phyloP scores from a whole-genome alignment of 2,888 invertebrate genomes.

The Sphaerophoria taeniata region DNA sequence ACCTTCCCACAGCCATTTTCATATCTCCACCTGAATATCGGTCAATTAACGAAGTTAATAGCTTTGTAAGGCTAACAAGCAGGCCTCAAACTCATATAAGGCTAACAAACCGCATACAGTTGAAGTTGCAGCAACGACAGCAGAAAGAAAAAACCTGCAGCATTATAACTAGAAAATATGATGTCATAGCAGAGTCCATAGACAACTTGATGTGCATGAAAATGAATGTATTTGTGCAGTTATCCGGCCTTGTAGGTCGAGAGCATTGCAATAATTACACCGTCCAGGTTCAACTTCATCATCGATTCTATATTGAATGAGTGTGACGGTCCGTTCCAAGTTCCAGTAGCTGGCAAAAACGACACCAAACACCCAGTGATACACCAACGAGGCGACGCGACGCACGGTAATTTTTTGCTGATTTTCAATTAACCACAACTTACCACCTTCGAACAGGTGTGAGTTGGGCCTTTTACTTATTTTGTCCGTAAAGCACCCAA shows the following conservation, averaged over 20 bases:
- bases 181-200: conserved; percentile 58
- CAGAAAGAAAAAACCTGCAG: conserved; percentile 11
- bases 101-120: conserved; percentile 39
- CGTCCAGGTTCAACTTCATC: conserved; percentile 53
- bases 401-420: conserved; percentile 28
- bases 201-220: conserved; percentile 37
- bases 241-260: conserved; percentile 63
- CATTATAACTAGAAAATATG: conserved; percentile 58
- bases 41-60: conserved; percentile 69
- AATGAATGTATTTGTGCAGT: background rate
- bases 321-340: conserved; percentile 47
- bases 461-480: conserved; percentile 41
- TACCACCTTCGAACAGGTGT: conserved; percentile 55
- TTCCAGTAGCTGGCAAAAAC: conserved; percentile 52
- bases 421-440: conserved; percentile 68
- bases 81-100: conserved; percentile 17
- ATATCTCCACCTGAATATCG: conserved; percentile 59
- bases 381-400: background rate
- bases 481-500: conserved; percentile 32
- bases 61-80: conserved; percentile 61
- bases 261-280: conserved; percentile 28
- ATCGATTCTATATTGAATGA: conserved; percentile 53
- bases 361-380: conserved; percentile 13
- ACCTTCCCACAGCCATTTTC: conserved; percentile 62
- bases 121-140: conserved; percentile 3